Percentiles rank a stretch among this genome's conserved stretches.
phyloP scores from a whole-genome alignment of 2,113 vertebrate species.

The Hemichromis elongatus region DNA sequence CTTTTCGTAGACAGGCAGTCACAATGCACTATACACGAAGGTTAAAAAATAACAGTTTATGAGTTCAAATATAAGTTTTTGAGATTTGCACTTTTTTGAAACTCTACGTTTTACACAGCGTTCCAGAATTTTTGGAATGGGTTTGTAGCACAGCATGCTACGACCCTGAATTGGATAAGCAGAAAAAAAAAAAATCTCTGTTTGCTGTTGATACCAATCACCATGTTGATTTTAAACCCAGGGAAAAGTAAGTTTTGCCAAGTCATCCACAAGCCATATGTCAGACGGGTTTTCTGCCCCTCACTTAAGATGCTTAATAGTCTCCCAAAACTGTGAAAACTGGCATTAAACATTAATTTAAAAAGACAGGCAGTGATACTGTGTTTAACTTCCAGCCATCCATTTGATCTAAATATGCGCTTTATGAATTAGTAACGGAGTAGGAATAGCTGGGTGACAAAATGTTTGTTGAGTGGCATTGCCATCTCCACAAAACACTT shows the following conservation, averaged over 20 bases:
- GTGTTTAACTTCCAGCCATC: background rate
- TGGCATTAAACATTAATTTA: background rate
- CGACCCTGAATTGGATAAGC: too few species aligned
- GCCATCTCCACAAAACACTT: constrained; percentile 3
- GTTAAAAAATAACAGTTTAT: too few species aligned
- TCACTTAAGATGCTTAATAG: background rate
- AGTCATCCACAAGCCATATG: background rate
- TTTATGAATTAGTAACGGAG: background rate
- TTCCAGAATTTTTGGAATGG: background rate
- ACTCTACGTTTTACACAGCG: fast-evolving
- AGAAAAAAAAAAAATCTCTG: background rate
- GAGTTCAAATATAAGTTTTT: background rate
- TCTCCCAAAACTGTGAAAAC: background rate
- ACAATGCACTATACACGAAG: too few species aligned
- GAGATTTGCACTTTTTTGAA: background rate
- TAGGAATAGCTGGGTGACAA: constrained; percentile 3
- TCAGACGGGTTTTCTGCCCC: background rate
- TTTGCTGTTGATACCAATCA: background rate
- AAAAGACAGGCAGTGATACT: background rate
- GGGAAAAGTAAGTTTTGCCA: background rate
- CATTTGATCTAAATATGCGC: background rate
- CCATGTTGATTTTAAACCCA: too few species aligned
- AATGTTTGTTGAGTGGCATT: constrained; percentile 2
- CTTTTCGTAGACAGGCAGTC: too few species aligned
- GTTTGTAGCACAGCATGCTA: fast-evolving